These are phyloP conservation scores for Hassar affinis DNA, from an alignment of 2,113 vertebrate species.

Conservation along the genomic window DNA sequence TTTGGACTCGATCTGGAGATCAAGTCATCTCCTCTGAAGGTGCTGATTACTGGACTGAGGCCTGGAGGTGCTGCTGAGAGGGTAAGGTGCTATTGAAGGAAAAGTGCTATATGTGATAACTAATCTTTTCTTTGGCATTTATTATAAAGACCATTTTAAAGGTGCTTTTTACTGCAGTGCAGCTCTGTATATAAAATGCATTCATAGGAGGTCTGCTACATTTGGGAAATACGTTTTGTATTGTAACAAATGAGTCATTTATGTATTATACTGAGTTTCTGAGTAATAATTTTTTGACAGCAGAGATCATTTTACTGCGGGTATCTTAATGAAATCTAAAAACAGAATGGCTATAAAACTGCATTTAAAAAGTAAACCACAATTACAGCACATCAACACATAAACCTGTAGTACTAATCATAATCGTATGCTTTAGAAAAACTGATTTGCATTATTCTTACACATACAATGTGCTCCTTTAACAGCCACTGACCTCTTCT, in stretches of 20 bases:
- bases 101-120: neutral
- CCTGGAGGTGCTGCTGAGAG: constrained; percentile 76
- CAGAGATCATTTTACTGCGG: neutral
- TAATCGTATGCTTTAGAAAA: neutral
- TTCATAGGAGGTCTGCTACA: neutral
- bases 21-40: constrained; percentile 74
- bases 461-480: neutral
- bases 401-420: neutral
- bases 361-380: neutral
- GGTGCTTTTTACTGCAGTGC: neutral
- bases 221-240: neutral
- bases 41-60: constrained; percentile 72
- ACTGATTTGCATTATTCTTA: neutral
- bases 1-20: constrained; percentile 80
- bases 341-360: neutral
- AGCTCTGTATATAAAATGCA: neutral
- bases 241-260: neutral
- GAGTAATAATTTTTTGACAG: neutral
- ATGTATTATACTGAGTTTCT: neutral
- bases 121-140: neutral
- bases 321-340: neutral
- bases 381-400: neutral
- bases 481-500: neutral
- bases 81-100: constrained; percentile 63
- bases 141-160: neutral